Evolutionary conservation across 2,113 vertebrate genomes (phyloP), one percentile per base, ranked within the genome.

Genomic region (Sapajus apella): DNA sequence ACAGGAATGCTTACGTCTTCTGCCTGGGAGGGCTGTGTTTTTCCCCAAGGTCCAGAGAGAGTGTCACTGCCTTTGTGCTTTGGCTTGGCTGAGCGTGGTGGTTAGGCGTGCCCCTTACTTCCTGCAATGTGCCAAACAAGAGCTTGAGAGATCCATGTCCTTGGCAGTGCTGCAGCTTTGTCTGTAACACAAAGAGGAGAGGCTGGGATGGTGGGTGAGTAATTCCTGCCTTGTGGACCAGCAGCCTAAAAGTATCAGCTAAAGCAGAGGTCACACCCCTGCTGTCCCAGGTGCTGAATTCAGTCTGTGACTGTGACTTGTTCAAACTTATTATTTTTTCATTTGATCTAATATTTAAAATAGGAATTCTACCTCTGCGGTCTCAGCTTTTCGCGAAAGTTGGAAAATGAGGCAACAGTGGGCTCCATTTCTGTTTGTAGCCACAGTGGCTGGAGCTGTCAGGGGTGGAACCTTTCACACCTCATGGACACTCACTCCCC

Each of bases 221-320:
- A 70, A 68, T 47, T 1, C 43, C 27, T 35, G 40, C 7, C 7
- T 12, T 1, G 3, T 8, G 23, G n/a, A 35, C 79, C 27, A 4
- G 0, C 0, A 8, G 5, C 14, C 25, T 12, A 16, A 25, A 1
- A 0, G 17, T 0, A 1, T 8, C 18, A 1, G 9, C 9, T 25
- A 25, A 80, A 35, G 5, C 68, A 9, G 30, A 83, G n/a, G 85
- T 11, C 14, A 1, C 27, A 0, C 0, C 58, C 52, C 14, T 27
- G 17, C 95, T 80, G 66, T 87, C 90, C 84, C 58, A 12, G 95
- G 93, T 47, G 72, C 81, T 86, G 97, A 82, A 96, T 58, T 72
- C 64, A 61, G 47, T 40, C 52, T 35, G 8, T 2, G 0, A 8
- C 2, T 5, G 35, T 17, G 13, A 85, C 21, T 20, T 10, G 2